Base-by-base conservation (phyloP, 2,797 vertebrate species). In the Neosalanx taihuensis region DNA sequence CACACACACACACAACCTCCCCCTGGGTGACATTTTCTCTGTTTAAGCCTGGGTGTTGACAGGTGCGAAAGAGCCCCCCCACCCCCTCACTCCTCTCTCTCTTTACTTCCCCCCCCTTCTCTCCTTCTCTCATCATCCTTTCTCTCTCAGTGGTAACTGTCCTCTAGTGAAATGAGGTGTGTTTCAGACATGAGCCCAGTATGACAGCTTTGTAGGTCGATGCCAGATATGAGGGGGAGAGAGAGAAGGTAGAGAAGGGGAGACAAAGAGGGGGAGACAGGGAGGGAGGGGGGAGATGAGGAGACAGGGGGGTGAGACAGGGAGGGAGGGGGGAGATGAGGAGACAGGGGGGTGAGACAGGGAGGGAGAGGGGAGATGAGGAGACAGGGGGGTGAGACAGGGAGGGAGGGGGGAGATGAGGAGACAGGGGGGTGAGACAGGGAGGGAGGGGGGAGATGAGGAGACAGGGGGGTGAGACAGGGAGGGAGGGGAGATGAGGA, bases 11-110 rank as follows among this genome's bases (percentile, higher is more conserved):
- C 51, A 33, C 13, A n/a, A 17, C 49, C n/a, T 68, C 57, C 66
- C 65, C 29, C 53, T 30, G 53, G 30, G 15, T 23, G 3, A 57
- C 35, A 6, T 29, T 15, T 17, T 29, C 46, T 70, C 75, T 64
- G 73, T 57, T 79, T 71, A 61, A 61, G 70, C 46, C n/a, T 6
- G 61, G 68, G 60, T 71, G 70, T 74, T 82, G 77, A 84, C 79
- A 84, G 79, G 78, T 76, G 76, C 70, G 80, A 83, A 79, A 69
- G 73, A 79, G 72, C 72, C 51, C 18, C 5, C 51, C 18, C 18
- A 0, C 4, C 5, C 70, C 62, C 49, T 67, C 37, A 71, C 61
- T 30, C n/a, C 72, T 58, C 37, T 18, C 41, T 9, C 41, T 0
- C 61, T 46, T 12, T 46, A 41, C 51, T 35, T 41, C 72, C 67